phyloP scores from a whole-genome alignment of 2,888 invertebrate species.

The Lasioglossum leucozonium region DNA sequence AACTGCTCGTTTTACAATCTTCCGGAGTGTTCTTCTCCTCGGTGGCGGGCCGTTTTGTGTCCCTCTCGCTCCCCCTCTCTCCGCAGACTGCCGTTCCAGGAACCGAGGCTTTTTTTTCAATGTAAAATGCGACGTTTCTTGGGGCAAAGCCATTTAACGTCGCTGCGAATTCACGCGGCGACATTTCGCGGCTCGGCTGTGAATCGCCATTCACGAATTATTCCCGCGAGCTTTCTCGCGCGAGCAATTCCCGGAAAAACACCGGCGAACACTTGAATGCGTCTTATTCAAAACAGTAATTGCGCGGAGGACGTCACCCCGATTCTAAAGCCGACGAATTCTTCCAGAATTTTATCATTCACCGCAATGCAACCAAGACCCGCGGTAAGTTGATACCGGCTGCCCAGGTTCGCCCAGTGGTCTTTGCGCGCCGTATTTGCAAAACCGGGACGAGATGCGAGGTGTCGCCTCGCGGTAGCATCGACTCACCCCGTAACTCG shows the following conservation, averaged over 20 bases:
- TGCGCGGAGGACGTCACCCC: background rate
- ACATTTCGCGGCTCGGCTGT: conserved; percentile 42
- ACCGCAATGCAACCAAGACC: background rate
- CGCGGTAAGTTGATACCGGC: background rate
- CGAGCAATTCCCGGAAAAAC: background rate
- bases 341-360: conserved; percentile 5
- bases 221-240: conserved; percentile 24
- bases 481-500: background rate
- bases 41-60: background rate
- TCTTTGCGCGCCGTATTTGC: background rate
- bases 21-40: conserved; percentile 25
- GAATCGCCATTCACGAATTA: conserved; percentile 55
- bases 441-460: background rate
- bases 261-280: background rate
- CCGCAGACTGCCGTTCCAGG: background rate
- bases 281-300: conserved; percentile 7
- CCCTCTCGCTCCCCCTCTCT: background rate
- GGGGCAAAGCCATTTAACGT: conserved; percentile 51
- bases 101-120: conserved; percentile 43
- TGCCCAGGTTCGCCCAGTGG: background rate
- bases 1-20: conserved; percentile 56
- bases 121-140: conserved; percentile 48
- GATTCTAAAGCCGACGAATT: background rate
- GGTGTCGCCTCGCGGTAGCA: background rate
- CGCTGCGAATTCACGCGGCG: conserved; percentile 44